A percentile compares a stretch with the other conserved stretches of the same genome.
phyloP scores from a whole-genome alignment of 1,140 invertebrate species.

The Tyrophagus putrescentiae region DNA sequence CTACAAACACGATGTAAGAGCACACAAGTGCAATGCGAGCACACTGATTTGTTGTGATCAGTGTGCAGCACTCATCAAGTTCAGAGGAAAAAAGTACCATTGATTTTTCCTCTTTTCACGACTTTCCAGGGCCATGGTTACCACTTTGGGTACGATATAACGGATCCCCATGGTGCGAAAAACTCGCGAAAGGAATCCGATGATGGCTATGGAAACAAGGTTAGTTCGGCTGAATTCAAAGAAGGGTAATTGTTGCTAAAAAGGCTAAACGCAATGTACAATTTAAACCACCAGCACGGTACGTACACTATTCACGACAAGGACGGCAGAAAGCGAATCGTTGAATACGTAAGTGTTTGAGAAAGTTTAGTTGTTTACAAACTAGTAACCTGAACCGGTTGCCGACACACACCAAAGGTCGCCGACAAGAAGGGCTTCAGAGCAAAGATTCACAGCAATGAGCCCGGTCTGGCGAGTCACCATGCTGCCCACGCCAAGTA shows the following conservation, averaged over 20 bases:
- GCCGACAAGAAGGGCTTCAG: conserved; percentile 22
- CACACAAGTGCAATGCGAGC: no score
- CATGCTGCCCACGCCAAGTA: conserved; percentile 11
- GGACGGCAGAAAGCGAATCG: conserved; percentile 25
- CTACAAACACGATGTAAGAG: neutral
- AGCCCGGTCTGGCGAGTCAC: conserved; percentile 17
- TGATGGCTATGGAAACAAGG: conserved; percentile 26
- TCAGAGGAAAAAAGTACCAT: neutral
- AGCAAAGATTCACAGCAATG: conserved; percentile 23
- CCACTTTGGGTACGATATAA: conserved; percentile 27
- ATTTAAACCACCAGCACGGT: conserved; percentile 17
- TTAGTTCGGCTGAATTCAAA: neutral
- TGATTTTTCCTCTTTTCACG: no score
- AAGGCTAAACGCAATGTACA: neutral
- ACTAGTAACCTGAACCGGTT: no score
- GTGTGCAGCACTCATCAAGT: neutral
- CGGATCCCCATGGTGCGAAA: conserved; percentile 23
- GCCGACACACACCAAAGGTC: conserved; percentile 12
- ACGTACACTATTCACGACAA: conserved; percentile 24
- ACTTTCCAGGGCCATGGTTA: conserved; percentile 27
- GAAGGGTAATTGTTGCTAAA: neutral
- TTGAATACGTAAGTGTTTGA: conserved; percentile 24
- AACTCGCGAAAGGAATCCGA: conserved; percentile 26
- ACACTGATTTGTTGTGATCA: neutral
- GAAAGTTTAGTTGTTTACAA: no score